These are phyloP conservation scores for Propithecus coquereli DNA, from an alignment of 2,113 vertebrate species.

Conservation along the genomic window DNA sequence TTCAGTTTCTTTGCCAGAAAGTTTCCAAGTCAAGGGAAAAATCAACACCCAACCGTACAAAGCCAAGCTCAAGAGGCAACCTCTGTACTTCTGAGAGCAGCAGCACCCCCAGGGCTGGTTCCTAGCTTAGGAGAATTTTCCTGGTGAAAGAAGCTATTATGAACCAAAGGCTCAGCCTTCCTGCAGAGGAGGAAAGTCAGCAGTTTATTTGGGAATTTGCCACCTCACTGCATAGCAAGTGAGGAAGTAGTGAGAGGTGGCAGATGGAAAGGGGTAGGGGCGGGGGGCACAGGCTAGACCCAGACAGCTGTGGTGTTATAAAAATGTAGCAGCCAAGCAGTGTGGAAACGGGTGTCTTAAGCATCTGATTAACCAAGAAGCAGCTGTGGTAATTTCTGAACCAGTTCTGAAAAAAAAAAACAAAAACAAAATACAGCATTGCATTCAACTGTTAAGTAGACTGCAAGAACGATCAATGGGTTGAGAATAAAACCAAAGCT, in stretches of 20 bases:
- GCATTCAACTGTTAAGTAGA: neutral
- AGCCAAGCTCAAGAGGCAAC: neutral
- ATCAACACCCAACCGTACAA: neutral
- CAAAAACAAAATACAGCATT: neutral
- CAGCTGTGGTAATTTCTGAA: slow-evolving; percentile 18
- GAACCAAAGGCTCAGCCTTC: neutral
- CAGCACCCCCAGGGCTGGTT: too few relatives aligned
- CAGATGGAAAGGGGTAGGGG: neutral
- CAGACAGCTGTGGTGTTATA: neutral
- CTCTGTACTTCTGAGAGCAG: neutral
- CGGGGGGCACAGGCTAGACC: neutral
- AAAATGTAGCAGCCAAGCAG: neutral
- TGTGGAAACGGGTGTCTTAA: neutral
- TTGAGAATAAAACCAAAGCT: neutral
- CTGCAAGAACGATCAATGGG: neutral
- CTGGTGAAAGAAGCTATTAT: neutral
- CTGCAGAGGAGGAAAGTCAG: neutral
- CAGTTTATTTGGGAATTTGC: neutral
- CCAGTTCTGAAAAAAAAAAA: neutral
- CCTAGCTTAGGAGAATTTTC: neutral
- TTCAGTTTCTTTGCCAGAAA: neutral
- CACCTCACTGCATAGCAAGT: neutral
- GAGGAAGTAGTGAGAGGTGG: neutral
- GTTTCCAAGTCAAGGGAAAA: neutral
- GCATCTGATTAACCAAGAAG: neutral